Base-by-base conservation (phyloP, 2,888 invertebrate genomes). In the Seira musarum region DNA sequence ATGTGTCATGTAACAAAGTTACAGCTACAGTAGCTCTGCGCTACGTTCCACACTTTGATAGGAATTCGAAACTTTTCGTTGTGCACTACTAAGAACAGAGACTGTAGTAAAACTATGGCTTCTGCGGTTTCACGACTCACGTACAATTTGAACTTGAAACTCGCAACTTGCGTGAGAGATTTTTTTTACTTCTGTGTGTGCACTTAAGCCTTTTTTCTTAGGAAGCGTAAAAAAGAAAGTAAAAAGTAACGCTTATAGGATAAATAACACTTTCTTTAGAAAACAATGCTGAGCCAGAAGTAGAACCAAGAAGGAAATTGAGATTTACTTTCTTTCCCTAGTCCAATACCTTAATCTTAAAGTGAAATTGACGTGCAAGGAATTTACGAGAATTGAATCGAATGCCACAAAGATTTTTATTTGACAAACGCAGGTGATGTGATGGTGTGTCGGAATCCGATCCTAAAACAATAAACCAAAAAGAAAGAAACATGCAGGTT, bases 1-100 rank as follows among this genome's bases (percentile, higher is more conserved):
- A 75, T 81, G 76, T 81, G 83, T 78, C 80, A 80, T 80, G 63
- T 6, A n/a, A 35, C 10, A 3, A n/a, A 57, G 57, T 57, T n/a
- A 5, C 57, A n/a, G n/a, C n/a, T n/a, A n/a, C n/a, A n/a, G n/a
- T n/a, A n/a, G n/a, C n/a, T n/a, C n/a, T n/a, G 57, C 57, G n/a
- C 57, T 5, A 57, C 76, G 70, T 60, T 71, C 69, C 72, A 78
- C 71, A 70, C 19, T 35, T 72, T 5, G 22, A 64, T 61, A 6
- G 53, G 70, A 65, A 64, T 69, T 69, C n/a, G 57, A 15, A 57
- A 57, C 53, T 70, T 61, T 24, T 17, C 61, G 8, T 24, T 49
- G 49, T 19, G 1, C 19, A 3, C 40, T 35, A n/a, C n/a, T n/a
- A n/a, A n/a, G n/a, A n/a, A n/a, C n/a, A n/a, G n/a, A n/a, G n/a